A percentile compares a stretch with the other conserved stretches of the same genome.
Evolutionary conservation across 2,113 vertebrate genomes (phyloP).

Genomic region (Hemicordylus capensis): DNA sequence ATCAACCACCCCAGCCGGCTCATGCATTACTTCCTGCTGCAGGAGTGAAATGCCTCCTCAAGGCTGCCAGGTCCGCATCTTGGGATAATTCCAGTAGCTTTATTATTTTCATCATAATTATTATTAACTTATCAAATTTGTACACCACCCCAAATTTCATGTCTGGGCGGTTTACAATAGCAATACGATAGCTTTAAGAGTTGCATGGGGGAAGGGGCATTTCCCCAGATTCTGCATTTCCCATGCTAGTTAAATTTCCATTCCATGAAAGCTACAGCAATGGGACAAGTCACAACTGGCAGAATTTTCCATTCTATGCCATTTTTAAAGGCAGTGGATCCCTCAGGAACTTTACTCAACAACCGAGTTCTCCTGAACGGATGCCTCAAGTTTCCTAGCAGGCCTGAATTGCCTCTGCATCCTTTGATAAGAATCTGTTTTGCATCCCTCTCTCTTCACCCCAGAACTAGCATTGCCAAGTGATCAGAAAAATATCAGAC

Average conservation of each 20-base stretch:
- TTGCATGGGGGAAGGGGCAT: not conserved
- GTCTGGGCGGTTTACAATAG: too few species aligned
- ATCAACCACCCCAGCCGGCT: too few species aligned
- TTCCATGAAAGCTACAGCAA: too few species aligned
- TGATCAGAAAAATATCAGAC: not conserved
- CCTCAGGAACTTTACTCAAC: not conserved
- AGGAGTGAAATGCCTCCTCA: not conserved
- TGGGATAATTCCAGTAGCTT: not conserved
- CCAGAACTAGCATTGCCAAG: not conserved
- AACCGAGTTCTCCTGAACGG: not conserved
- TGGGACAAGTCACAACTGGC: not conserved
- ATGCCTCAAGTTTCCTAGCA: not conserved
- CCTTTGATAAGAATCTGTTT: not conserved
- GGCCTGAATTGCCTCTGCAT: too few species aligned
- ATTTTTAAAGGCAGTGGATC: not conserved
- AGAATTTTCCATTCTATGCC: not conserved
- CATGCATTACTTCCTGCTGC: too few species aligned
- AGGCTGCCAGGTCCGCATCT: not conserved
- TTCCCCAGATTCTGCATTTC: not conserved
- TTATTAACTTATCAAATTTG: too few species aligned
- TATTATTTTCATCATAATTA: too few species aligned
- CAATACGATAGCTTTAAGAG: too few species aligned
- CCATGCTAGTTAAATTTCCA: not conserved
- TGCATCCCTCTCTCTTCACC: not conserved
- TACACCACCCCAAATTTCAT: too few species aligned